Evolutionary conservation across 2,888 invertebrate species (phyloP).

Genomic region (Xanthia togata): DNA sequence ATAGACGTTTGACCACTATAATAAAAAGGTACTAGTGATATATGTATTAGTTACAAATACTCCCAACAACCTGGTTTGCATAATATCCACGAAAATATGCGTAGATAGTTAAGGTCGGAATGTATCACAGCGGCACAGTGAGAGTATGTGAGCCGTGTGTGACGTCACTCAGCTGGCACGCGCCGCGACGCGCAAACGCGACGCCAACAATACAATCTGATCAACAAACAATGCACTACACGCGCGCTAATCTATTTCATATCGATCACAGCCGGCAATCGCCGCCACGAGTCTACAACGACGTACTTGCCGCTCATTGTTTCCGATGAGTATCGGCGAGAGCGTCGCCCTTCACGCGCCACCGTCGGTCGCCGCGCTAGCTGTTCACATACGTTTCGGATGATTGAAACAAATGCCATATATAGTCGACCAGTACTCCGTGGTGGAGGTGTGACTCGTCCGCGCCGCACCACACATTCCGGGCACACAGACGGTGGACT

Average conservation of each 20-base stretch:
- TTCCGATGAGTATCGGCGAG: background rate
- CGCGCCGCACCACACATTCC: background rate
- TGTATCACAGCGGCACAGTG: background rate
- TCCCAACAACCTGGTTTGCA: too few relatives aligned
- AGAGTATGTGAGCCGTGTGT: background rate
- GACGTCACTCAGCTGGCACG: background rate
- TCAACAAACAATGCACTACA: conserved; percentile 9
- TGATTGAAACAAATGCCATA: background rate
- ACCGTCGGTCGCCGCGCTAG: background rate
- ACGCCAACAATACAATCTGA: conserved; percentile 4
- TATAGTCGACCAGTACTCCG: background rate
- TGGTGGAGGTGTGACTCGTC: background rate
- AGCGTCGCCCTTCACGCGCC: background rate
- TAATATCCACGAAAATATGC: background rate
- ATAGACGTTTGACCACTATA: background rate
- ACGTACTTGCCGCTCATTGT: background rate
- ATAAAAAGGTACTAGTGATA: background rate
- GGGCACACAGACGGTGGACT: background rate
- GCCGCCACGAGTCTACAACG: background rate
- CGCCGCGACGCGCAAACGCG: background rate
- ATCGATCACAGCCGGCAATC: conserved; percentile 7
- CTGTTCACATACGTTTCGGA: background rate
- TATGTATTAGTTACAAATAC: background rate
- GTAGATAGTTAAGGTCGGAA: background rate
- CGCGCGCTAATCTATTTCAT: conserved; percentile 6